Evolutionary conservation across 1,140 invertebrate genomes (phyloP).

Genomic region (Halyomorpha halys): DNA sequence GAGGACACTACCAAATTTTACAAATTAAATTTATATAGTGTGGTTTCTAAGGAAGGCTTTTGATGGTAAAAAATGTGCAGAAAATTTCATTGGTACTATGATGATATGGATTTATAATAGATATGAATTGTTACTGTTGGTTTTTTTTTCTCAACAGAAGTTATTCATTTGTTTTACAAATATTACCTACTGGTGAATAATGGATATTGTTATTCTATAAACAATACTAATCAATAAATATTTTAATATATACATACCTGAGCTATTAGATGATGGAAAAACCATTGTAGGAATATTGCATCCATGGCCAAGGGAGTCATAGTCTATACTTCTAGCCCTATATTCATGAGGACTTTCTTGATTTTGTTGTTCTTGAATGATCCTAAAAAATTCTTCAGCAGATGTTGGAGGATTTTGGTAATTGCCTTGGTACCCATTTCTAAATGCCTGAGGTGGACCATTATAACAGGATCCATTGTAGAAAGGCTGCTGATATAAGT

Average conservation of each 20-base stretch:
- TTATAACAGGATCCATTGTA: neutral
- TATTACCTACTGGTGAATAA: neutral
- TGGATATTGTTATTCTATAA: neutral
- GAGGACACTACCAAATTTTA: no score
- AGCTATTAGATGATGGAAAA: slow-evolving; percentile 11
- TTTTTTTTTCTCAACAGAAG: neutral
- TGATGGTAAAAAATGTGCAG: no score
- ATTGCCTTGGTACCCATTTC: neutral
- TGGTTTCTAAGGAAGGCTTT: no score
- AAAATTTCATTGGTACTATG: no score
- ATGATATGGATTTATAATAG: no score
- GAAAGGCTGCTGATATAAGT: slow-evolving; percentile 1
- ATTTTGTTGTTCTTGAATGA: slow-evolving; percentile 35
- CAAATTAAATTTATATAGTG: no score
- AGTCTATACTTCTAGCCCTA: neutral
- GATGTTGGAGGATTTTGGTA: neutral
- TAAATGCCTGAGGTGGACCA: neutral
- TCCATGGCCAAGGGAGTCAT: neutral
- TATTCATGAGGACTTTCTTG: neutral
- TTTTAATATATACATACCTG: neutral
- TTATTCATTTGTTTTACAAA: neutral
- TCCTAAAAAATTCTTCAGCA: slow-evolving; percentile 3
- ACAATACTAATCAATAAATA: neutral
- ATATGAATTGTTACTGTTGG: neutral
- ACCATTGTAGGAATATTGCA: slow-evolving; percentile 8